A percentile compares a stretch with the other conserved stretches of the same genome.
These are phyloP conservation scores for Picathartes gymnocephalus DNA, from an alignment of 2,113 vertebrate species.

Conservation along the genomic window DNA sequence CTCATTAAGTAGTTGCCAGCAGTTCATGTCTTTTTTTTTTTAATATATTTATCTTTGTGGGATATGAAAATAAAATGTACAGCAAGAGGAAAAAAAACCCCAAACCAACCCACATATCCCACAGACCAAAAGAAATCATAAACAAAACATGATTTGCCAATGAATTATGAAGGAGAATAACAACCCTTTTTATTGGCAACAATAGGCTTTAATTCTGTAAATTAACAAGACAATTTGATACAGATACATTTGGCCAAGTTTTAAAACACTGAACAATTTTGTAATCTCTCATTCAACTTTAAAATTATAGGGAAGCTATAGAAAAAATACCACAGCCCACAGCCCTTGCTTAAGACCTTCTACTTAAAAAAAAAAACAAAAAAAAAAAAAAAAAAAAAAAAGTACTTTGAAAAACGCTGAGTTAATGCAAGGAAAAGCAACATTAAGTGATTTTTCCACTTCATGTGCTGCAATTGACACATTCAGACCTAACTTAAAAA, in stretches of 20 bases:
- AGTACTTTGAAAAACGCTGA: background rate
- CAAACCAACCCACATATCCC: background rate
- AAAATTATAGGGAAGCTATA: slow-evolving; percentile 17
- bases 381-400: too few species aligned
- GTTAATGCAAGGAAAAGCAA: background rate
- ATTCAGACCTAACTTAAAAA: slow-evolving; percentile 23
- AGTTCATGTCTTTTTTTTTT: background rate
- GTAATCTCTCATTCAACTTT: slow-evolving; percentile 5
- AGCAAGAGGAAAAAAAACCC: background rate
- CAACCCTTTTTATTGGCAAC: slow-evolving; percentile 12
- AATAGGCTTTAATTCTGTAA: slow-evolving; percentile 52
- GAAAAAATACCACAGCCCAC: background rate
- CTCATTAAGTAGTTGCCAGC: background rate
- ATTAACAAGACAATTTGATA: slow-evolving; percentile 5
- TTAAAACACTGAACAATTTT: slow-evolving; percentile 6
- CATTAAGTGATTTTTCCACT: background rate
- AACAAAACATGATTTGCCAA: background rate
- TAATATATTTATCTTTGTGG: background rate
- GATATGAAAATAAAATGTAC: background rate
- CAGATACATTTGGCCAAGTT: slow-evolving; percentile 36
- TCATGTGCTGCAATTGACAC: background rate
- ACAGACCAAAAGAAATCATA: background rate
- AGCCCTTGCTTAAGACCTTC: slow-evolving; percentile 5
- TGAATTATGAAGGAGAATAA: background rate
- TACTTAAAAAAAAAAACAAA: background rate